Base-by-base conservation (phyloP, 1,140 invertebrate genomes). In the Drosophila subpulchrella region DNA sequence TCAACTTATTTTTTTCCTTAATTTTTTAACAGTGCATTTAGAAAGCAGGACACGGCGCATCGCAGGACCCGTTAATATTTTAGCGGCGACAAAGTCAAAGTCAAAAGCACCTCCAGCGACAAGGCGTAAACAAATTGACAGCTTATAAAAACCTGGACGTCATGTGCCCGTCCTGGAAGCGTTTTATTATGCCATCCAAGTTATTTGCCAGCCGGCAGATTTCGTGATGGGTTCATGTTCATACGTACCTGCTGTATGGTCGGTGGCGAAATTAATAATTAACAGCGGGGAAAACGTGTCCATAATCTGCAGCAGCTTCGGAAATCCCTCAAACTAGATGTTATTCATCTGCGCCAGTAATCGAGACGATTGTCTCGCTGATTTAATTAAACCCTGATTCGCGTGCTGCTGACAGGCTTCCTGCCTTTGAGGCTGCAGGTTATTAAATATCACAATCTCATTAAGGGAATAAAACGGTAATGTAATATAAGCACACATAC, bases 171-270 rank as follows among this genome's bases (percentile, higher is more conserved):
- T 42, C 51, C 44, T 61, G 73, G 41, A 89, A 86, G 63, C 79
- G 79, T 88, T 86, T 86, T 86, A 86, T 86, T 86, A 86, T 88
- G 82, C 83, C 75, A 88, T 88, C 72, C 79, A 88, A 86, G 83
- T 88, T 88, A 86, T 86, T 78, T 77, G 75, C 51, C 79, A 44
- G 36, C 47, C 60, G 48, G 41, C 38, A 38, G 65, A 68, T 68
- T 68, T 61, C 11, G 60, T 42, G 24, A 51, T 54, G 36, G 4
- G 12, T n/a, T 39, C 12, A 27, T 5, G 5, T 5, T 27, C 27
- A 27, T 32, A 6, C 30, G 15, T 48, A 60, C 62, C 50, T 47
- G 56, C 60, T 61, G 41, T 27, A 57, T 66, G 73, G 32, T 81
- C 74, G n/a, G 41, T 38, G 39, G 1, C 4, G 50, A 89, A 83